A percentile compares a stretch with the other conserved stretches of the same genome.
Conservation (phyloP, 1,140 invertebrate genomes). For the Drosophila parvula region DNA sequence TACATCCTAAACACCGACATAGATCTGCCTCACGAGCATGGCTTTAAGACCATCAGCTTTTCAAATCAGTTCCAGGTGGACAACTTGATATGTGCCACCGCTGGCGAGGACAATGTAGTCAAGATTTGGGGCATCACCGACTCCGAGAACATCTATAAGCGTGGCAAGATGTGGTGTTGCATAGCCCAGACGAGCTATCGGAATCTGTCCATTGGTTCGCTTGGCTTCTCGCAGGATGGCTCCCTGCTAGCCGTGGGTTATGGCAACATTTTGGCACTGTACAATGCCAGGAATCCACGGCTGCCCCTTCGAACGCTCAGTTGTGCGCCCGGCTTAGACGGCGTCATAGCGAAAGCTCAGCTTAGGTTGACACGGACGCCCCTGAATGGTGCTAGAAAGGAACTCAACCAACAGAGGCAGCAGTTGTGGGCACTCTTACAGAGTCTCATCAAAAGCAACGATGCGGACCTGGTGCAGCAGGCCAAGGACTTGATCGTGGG, state of each 20-base stretch:
- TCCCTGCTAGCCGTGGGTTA: slow-evolving; percentile 90
- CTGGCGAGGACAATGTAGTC: slow-evolving; percentile 89
- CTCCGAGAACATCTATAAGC: slow-evolving; percentile 85
- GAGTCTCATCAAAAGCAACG: slow-evolving; percentile 62
- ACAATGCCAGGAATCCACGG: slow-evolving; percentile 86
- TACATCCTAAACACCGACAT: slow-evolving; percentile 90
- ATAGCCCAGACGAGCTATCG: slow-evolving; percentile 88
- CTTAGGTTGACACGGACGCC: slow-evolving; percentile 54
- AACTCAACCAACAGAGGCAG: slow-evolving; percentile 60
- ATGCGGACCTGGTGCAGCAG: slow-evolving; percentile 61
- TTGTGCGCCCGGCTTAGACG: slow-evolving; percentile 65
- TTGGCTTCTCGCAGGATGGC: slow-evolving; percentile 90
- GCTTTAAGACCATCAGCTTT: slow-evolving; percentile 87
- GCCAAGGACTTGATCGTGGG: slow-evolving; percentile 55
- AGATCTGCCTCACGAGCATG: slow-evolving; percentile 89
- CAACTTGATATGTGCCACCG: slow-evolving; percentile 86
- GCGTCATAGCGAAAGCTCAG: slow-evolving; percentile 68
- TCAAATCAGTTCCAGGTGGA: slow-evolving; percentile 85
- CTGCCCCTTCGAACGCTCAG: slow-evolving; percentile 85
- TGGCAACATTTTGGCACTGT: slow-evolving; percentile 89
- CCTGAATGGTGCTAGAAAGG: slow-evolving; percentile 55
- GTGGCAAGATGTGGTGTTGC: slow-evolving; percentile 87
- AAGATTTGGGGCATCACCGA: slow-evolving; percentile 89
- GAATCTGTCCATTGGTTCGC: slow-evolving; percentile 85
- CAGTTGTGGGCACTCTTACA: slow-evolving; percentile 59